Evolutionary conservation across 1,140 invertebrate genomes (phyloP).

Genomic region (Caenorhabditis inopinata): DNA sequence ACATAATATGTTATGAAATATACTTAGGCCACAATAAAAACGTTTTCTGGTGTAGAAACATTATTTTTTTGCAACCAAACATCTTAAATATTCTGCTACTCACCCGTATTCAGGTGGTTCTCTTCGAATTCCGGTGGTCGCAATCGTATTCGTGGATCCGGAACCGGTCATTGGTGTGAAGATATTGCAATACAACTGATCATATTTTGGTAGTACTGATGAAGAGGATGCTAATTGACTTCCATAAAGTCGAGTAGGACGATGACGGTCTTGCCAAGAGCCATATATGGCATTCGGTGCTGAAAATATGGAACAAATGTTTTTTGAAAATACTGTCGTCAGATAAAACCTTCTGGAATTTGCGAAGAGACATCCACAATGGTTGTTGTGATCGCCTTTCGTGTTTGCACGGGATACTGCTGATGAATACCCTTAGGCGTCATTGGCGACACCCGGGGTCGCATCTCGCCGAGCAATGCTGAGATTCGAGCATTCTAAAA

Average conservation of each 20-base stretch:
- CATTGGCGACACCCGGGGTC: background rate
- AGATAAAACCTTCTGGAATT: background rate
- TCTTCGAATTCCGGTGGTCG: background rate
- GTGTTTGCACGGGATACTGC: background rate
- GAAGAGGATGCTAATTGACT: background rate
- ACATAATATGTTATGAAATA: too few species aligned
- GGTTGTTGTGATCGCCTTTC: background rate
- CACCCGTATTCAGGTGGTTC: constrained; percentile 22
- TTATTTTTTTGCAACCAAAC: too few species aligned
- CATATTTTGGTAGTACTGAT: background rate
- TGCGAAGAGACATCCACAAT: constrained; percentile 12
- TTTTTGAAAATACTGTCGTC: too few species aligned
- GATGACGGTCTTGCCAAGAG: constrained; percentile 8
- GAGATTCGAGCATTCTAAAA: constrained; percentile 12
- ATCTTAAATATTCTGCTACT: too few species aligned
- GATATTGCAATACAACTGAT: constrained; percentile 18
- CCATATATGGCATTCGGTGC: background rate
- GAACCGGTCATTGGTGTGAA: background rate
- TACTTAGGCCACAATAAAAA: too few species aligned
- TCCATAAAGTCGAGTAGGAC: background rate
- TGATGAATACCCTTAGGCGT: background rate
- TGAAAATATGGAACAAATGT: too few species aligned
- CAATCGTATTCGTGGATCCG: constrained; percentile 21
- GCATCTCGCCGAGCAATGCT: constrained; percentile 1
- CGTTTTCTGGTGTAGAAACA: too few species aligned